A percentile compares a stretch with the other conserved stretches of the same genome.
Conservation (phyloP, 2,888 invertebrate species). For the Agrochola macilenta region DNA sequence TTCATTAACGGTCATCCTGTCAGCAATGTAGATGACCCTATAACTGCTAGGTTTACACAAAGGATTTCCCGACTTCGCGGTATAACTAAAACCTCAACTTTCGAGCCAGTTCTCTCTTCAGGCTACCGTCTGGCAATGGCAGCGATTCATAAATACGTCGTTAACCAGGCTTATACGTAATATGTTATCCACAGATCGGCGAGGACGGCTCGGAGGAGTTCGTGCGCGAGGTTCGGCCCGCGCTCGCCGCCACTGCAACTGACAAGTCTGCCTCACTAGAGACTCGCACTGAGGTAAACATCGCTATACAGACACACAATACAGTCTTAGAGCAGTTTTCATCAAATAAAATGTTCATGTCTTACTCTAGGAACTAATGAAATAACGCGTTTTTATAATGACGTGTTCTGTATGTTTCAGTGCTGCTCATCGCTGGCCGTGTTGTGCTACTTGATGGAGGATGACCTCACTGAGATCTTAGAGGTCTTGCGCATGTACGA, state of each 20-base stretch:
- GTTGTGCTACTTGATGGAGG: constrained; percentile 95
- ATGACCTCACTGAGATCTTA: constrained; percentile 93
- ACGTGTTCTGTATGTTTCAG: constrained; percentile 85
- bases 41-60: not conserved
- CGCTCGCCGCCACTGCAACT: constrained; percentile 92
- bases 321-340: not conserved
- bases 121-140: not conserved
- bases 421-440: constrained; percentile 96
- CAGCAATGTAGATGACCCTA: not conserved
- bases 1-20: not conserved
- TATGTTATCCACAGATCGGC: constrained; percentile 79
- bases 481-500: constrained; percentile 95
- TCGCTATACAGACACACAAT: not conserved
- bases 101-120: too few species aligned
- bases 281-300: constrained; percentile 93
- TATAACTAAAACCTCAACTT: not conserved
- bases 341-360: not conserved
- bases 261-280: constrained; percentile 94
- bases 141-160: too few species aligned
- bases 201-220: constrained; percentile 92
- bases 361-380: not conserved
- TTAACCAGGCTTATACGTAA: not conserved
- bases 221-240: constrained; percentile 93
- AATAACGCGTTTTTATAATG: not conserved
- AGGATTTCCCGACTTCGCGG: not conserved